Base-by-base conservation (phyloP, 2,113 vertebrate genomes). In the Atherinomorus stipes region DNA sequence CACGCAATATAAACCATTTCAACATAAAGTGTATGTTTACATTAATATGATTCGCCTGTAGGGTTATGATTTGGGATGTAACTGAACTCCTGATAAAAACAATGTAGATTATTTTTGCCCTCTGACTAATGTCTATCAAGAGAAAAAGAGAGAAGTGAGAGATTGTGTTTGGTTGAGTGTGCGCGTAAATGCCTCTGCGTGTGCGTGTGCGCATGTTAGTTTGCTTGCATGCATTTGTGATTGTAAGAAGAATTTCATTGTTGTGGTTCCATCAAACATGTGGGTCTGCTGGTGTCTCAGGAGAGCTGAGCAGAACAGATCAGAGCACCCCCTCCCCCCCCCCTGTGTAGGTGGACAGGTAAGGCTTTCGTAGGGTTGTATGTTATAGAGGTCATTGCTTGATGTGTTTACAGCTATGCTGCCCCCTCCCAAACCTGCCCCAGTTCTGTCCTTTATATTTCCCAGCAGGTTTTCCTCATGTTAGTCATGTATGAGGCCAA, bases 21-120 rank as follows among this genome's bases (percentile, higher is more conserved):
- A 84, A 89, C 92, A 90, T 93, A 92, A 93, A 90, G 92, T 93
- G 92, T 94, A 91, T 93, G 93, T 95, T 94, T 94, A 94, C 93
- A 94, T 93, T 73, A 85, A 90, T 93, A 86, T 91, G 78, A 93
- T 89, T 92, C 84, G 82, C 90, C 86, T 86, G 83, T 88, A 90
- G 87, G 85, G 78, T 91, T 85, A 62, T 83, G 59, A 85, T 90
- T 92, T 88, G 82, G 85, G 90, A 82, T 88, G 84, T 78, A 74
- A 80, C 83, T 90, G 84, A 75, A 85, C 37, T 72, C 28, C 78
- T 81, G 87, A 89, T 87, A 59, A 91, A 87, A 87, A 78, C 75
- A 85, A 84, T 66, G 78, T 85, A 83, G 83, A 78, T 84, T 70
- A 42, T 77, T 80, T 80, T 74, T 81, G 66, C 80, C 83, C 69